Evolutionary conservation across 2,888 invertebrate species (phyloP), one percentile per base, ranked within the genome.

Genomic region (Zygogramma bicolorata): DNA sequence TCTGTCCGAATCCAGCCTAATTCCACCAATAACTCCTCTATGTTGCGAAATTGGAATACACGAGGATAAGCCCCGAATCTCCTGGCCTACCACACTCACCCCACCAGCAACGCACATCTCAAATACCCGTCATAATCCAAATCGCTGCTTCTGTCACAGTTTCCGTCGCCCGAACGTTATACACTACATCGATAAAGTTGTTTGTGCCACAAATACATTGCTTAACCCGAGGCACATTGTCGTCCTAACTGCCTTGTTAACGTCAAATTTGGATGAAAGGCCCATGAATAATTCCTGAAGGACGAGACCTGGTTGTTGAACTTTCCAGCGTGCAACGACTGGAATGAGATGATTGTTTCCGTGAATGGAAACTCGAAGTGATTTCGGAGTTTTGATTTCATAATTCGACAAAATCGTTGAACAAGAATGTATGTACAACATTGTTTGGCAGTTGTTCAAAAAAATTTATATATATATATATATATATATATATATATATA

Each of bases 101-200:
- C 65, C 57, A 65, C 65, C 22, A 61, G 69, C 40, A 46, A 42
- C 58, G 65, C 65, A 68, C 70, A 70, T 68, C 65, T 74, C 68
- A 74, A 74, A 74, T 74, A 71, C 66, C 71, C 66, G 34, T 69
- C 71, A 68, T 74, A 71, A 68, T 71, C 66, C 57, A 71, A 74
- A 69, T 74, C 62, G 68, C 71, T 63, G 67, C 63, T 53, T 58
- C 59, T 74, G 66, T 71, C 68, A 68, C 70, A 46, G 65, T 63
- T 63, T 40, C 46, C 49, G 40, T 27, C 46, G 31, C 18, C 10
- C 22, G 10, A 27, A 49, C 61, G 57, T 38, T 38, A 29, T 29
- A 25, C 53, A 38, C 62, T 62, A 68, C 53, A 38, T 49, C 22
- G 67, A 67, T 40, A 66, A 66, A 66, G 59, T 59, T 67, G 58